Evolutionary conservation across 2,113 vertebrate species (phyloP).

Genomic region (Embiotoca jacksoni): DNA sequence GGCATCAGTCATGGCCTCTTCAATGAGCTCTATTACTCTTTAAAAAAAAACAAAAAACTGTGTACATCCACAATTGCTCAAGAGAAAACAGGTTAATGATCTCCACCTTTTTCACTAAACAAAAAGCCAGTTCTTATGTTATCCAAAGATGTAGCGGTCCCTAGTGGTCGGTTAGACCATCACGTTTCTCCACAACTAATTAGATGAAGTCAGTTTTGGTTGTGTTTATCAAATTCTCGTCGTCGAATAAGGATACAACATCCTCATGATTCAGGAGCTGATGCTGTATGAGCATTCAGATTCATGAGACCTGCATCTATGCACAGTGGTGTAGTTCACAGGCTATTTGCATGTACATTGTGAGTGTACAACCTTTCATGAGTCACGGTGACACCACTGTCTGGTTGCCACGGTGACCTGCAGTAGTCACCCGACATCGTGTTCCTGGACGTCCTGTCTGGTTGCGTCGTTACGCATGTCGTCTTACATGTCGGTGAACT

Average conservation of each 20-base stretch:
- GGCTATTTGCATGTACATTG: not conserved
- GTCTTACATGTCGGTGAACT: slow-evolving; percentile 35
- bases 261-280: not conserved
- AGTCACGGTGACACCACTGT: not conserved
- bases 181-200: not conserved
- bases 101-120: not conserved
- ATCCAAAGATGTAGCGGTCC: slow-evolving; percentile 59
- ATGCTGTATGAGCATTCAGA: slow-evolving; percentile 2
- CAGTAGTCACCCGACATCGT: slow-evolving; percentile 10
- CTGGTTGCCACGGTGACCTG: slow-evolving; percentile 8
- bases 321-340: not conserved
- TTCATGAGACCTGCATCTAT: not conserved
- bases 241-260: slow-evolving; percentile 21
- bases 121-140: not conserved
- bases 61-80: slow-evolving; percentile 24
- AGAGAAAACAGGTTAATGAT: slow-evolving; percentile 42
- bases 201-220: slow-evolving; percentile 41
- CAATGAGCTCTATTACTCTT: slow-evolving; percentile 30
- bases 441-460: slow-evolving; percentile 2
- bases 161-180: slow-evolving; percentile 55
- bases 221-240: slow-evolving; percentile 21
- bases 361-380: not conserved
- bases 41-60: slow-evolving; percentile 1
- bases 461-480: not conserved
- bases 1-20: slow-evolving; percentile 13